phyloP scores from a whole-genome alignment of 2,888 invertebrate genomes.

The Acronicta leporina region DNA sequence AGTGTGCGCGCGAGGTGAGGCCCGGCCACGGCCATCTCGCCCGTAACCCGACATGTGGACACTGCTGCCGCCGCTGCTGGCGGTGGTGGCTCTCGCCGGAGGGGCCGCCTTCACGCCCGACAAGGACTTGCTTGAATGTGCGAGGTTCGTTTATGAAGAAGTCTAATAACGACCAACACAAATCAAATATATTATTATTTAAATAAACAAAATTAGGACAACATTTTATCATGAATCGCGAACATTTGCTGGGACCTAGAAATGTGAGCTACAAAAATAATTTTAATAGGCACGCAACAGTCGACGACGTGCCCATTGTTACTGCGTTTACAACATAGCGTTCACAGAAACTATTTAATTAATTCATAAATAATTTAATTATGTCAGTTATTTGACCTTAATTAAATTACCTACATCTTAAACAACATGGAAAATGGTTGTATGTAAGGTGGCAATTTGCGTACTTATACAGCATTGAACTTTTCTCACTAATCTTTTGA shows the following conservation, averaged over 20 bases:
- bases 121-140: slow-evolving; percentile 84
- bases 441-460: neutral
- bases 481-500: no score
- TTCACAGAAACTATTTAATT: slow-evolving; percentile 27
- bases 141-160: slow-evolving; percentile 77
- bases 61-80: slow-evolving; percentile 75
- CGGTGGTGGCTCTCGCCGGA: slow-evolving; percentile 76
- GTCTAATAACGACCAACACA: slow-evolving; percentile 9
- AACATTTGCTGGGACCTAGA: slow-evolving; percentile 71
- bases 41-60: slow-evolving; percentile 83
- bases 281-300: slow-evolving; percentile 77
- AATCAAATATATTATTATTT: neutral
- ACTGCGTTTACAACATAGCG: slow-evolving; percentile 22
- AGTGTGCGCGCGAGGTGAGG: slow-evolving; percentile 74
- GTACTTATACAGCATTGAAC: neutral
- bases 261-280: slow-evolving; percentile 83
- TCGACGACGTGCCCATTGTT: slow-evolving; percentile 55
- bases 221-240: slow-evolving; percentile 43
- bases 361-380: slow-evolving; percentile 33
- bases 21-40: slow-evolving; percentile 70
- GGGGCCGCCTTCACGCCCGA: slow-evolving; percentile 79
- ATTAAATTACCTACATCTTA: neutral
- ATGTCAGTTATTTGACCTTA: slow-evolving; percentile 22
- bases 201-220: slow-evolving; percentile 29
- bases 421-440: neutral